Evolutionary conservation across 2,888 invertebrate species (phyloP).

Genomic region (Desoria tigrina): DNA sequence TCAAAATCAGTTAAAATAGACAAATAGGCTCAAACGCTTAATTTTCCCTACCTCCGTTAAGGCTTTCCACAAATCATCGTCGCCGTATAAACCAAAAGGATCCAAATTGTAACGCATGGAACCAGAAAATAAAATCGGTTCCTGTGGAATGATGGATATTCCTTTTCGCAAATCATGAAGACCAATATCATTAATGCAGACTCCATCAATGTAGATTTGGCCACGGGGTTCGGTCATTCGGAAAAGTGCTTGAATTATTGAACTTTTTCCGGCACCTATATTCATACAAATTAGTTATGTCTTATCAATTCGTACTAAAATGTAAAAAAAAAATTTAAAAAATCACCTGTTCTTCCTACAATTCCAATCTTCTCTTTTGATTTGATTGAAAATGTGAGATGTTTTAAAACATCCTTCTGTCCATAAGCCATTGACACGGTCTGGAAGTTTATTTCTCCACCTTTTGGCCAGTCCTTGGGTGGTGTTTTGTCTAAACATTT

Average conservation of each 20-base stretch:
- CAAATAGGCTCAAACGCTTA: too few relatives aligned
- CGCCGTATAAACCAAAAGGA: constrained; percentile 79
- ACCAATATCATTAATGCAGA: constrained; percentile 57
- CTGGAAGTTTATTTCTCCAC: constrained; percentile 37
- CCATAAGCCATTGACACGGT: constrained; percentile 61
- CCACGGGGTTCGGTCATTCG: constrained; percentile 79
- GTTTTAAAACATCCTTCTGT: constrained; percentile 61
- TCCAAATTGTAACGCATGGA: constrained; percentile 85
- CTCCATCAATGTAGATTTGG: constrained; percentile 72
- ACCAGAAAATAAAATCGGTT: constrained; percentile 84
- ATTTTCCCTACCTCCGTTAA: constrained; percentile 74
- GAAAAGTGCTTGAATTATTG: constrained; percentile 75
- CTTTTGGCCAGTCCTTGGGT: constrained; percentile 41
- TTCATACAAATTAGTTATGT: too few relatives aligned
- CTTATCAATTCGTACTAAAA: too few relatives aligned
- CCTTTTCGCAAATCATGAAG: constrained; percentile 72
- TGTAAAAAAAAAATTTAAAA: too few relatives aligned
- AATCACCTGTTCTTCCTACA: constrained; percentile 67
- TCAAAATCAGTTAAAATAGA: not conserved
- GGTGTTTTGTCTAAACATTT: constrained; percentile 44
- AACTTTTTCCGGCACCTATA: constrained; percentile 83
- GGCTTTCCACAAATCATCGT: constrained; percentile 79
- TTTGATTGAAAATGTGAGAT: constrained; percentile 63
- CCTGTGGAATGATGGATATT: constrained; percentile 91
- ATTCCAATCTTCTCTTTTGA: constrained; percentile 67